Base-by-base conservation (phyloP, 2,888 invertebrate genomes). In the Loripinus fragilis region DNA sequence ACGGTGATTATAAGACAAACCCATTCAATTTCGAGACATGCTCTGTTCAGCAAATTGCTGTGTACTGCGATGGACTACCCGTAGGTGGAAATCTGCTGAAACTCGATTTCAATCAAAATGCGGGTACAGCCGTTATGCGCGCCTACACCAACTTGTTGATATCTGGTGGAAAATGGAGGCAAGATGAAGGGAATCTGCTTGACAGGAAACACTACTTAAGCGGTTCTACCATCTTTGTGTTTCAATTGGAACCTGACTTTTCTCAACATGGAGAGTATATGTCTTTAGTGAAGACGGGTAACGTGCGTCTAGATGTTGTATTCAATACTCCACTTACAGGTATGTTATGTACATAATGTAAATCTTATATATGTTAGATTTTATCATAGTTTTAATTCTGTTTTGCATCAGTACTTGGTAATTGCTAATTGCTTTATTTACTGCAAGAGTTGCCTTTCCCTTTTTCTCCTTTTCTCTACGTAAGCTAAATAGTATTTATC, bases 11-110 rank as follows among this genome's bases (percentile, higher is more conserved):
- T 38, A 67, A 48, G 17, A 33, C 75, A 50, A 80, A 80, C 33
- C 79, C 75, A 10, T 80, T 76, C 48, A 73, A 80, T 50, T 76
- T 80, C 67, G 69, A 76, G 45, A 80, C 67, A 33, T 80, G 76
- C 45, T 30, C 48, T 20, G 74, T 80, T 55, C 65, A 74, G 25
- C 71, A 74, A 30, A 80, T 80, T 23, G 64, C 60, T 15, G 55
- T 80, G 42, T 80, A 80, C 28, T 41, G 42, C 23, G 80, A 80
- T 64, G 80, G 80, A n/a, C 25, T 80, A 23, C 74, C 76, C 15
- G 76, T 76, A 0, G 76, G 76, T 17, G 71, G 76, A 25, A 80
- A 80, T 41, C 80, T 74, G 25, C 30, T 80, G 41, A 80, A 80
- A 30, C n/a, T 74, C 15, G 74, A 74, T 38, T 80, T 80, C 20